A percentile compares a stretch with the other conserved stretches of the same genome.
Conservation (phyloP, 2,113 vertebrate genomes). For the Struthidea cinerea region DNA sequence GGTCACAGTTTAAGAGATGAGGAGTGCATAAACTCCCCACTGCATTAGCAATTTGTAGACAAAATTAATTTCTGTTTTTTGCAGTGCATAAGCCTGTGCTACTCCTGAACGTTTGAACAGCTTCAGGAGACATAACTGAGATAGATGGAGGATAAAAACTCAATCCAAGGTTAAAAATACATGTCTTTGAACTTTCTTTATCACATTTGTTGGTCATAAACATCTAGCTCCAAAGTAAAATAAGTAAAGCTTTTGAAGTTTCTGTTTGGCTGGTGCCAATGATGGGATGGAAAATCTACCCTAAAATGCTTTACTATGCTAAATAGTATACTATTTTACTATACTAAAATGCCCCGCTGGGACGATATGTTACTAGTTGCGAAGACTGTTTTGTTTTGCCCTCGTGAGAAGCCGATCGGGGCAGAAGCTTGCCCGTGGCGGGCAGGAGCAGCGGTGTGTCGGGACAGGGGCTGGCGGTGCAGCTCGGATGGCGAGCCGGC, state of each 20-base stretch:
- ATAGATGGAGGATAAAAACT: background rate
- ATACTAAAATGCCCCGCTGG: background rate
- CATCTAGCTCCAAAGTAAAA: background rate
- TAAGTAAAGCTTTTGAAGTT: background rate
- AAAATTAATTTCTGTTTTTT: background rate
- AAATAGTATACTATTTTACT: background rate
- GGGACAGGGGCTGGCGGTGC: background rate
- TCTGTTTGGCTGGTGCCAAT: background rate
- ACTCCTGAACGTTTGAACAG: background rate
- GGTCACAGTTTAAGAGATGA: background rate
- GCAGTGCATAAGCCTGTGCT: background rate
- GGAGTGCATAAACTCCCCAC: background rate
- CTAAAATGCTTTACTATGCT: background rate
- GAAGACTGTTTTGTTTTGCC: background rate
- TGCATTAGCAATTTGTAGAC: background rate
- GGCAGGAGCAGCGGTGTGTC: background rate
- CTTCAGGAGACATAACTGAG: background rate
- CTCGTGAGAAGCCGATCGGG: fast-evolving
- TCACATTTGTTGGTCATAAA: background rate
- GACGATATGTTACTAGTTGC: background rate
- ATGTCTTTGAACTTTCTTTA: background rate
- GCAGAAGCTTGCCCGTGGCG: background rate
- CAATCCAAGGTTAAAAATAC: background rate
- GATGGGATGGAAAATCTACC: background rate
- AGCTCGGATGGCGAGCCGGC: background rate